phyloP scores from a whole-genome alignment of 2,797 vertebrate genomes.

The Poliocrania exsul region DNA sequence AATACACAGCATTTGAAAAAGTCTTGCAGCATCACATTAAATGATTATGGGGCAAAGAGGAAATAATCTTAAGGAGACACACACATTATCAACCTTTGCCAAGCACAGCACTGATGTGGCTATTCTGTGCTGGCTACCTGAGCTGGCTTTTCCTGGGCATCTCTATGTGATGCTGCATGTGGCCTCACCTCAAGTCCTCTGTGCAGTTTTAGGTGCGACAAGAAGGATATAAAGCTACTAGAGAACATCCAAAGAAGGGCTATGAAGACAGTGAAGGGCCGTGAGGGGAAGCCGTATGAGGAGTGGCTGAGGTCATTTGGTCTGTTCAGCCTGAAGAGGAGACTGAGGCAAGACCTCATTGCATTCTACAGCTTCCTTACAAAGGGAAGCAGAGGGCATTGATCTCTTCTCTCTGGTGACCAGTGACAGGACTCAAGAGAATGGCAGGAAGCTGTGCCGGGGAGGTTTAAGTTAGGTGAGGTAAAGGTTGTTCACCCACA shows the following conservation, averaged over 20 bases:
- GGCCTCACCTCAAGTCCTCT: background rate
- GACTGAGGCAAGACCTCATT: background rate
- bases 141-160: background rate
- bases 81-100: background rate
- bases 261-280: background rate
- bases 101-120: background rate
- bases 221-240: background rate
- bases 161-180: background rate
- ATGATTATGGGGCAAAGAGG: background rate
- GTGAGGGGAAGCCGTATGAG: background rate
- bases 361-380: accelerated
- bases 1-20: background rate
- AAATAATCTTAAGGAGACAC: background rate
- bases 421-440: accelerated
- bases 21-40: background rate
- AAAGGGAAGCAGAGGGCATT: background rate
- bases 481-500: background rate
- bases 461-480: background rate
- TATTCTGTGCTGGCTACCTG: background rate
- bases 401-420: background rate
- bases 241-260: background rate
- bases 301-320: background rate
- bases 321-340: background rate
- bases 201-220: background rate
- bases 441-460: background rate